Evolutionary conservation across 2,797 vertebrate species (phyloP).

Genomic region (Ambastaia sidthimunki): DNA sequence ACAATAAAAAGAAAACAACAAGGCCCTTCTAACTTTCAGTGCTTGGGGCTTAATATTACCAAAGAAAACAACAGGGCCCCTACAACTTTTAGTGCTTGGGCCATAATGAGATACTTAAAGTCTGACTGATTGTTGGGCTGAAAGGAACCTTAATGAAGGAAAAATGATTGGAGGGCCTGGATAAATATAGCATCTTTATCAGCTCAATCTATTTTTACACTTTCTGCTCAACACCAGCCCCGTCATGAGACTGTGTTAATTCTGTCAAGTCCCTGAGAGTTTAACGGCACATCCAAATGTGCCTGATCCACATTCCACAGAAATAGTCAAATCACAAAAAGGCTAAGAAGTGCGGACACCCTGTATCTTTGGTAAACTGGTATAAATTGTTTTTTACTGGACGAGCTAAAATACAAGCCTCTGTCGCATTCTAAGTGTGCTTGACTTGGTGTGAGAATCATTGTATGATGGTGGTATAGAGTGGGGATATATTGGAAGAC

Average conservation of each 20-base stretch:
- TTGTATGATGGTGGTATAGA: neutral
- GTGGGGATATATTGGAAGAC: neutral
- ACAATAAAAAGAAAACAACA: no score
- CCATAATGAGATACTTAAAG: neutral
- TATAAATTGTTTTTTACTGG: neutral
- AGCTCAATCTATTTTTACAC: conserved; percentile 52
- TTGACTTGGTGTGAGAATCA: conserved; percentile 4
- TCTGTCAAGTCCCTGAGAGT: conserved; percentile 32
- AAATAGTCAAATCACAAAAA: neutral
- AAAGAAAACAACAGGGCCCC: no score
- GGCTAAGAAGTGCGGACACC: neutral
- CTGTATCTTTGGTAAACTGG: neutral
- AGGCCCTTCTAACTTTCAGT: no score
- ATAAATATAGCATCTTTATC: conserved; percentile 42
- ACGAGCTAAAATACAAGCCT: neutral
- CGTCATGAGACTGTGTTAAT: conserved; percentile 42
- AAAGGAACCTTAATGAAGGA: conserved; percentile 3
- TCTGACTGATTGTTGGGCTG: neutral
- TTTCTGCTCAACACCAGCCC: conserved; percentile 4
- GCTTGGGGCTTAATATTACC: neutral
- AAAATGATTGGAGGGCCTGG: conserved; percentile 1
- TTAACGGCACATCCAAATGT: conserved; percentile 15
- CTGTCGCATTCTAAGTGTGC: neutral
- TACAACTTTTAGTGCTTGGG: no score
- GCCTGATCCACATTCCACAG: conserved; percentile 17